Base-by-base conservation (phyloP, 2,888 invertebrate genomes). In the Rhogogaster chlorosoma region DNA sequence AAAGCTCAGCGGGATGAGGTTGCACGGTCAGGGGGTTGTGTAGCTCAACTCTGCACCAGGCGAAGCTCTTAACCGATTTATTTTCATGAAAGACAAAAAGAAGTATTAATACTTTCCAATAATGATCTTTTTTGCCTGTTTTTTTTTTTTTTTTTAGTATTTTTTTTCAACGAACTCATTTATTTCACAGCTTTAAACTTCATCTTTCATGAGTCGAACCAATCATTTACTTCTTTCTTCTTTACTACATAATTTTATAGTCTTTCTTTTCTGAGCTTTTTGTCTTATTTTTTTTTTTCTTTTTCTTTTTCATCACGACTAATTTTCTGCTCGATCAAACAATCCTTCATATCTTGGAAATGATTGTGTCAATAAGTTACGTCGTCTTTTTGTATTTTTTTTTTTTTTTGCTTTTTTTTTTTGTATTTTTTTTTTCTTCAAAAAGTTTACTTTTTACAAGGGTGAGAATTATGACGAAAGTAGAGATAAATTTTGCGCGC, bases 31-130 rank as follows among this genome's bases (percentile, higher is more conserved):
- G 38, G 70, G 70, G 70, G 70, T 70, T 71, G 70, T 38, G n/a
- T 38, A 36, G n/a, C 6, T 61, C 26, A 29, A 67, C 29, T 67
- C 29, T 32, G 18, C 29, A 18, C 10, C 67, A 26, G 29, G 12
- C 5, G 29, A 29, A 77, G 18, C 3, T 53, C 29, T 64, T n/a
- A 12, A 26, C 22, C 57, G 78, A 78, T 57, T 61, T 80, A 80
- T 80, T 80, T 57, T 80, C 57, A 61, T 61, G 18, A 67, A 32
- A 5, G 10, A 26, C 22, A 26, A 61, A 29, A 29, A 78, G 57
- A 80, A 61, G 22, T n/a, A n/a, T 80, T 38, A 15, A 57, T 38
- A 80, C 61, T 61, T 80, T 61, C 22, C 78, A 61, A 80, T 80
- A 80, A 38, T 80, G 78, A 80, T 80, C 0, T 5, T n/a, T 53